These are phyloP conservation scores for Heloderma charlesbogerti DNA, from an alignment of 2,113 vertebrate genomes.

Conservation along the genomic window DNA sequence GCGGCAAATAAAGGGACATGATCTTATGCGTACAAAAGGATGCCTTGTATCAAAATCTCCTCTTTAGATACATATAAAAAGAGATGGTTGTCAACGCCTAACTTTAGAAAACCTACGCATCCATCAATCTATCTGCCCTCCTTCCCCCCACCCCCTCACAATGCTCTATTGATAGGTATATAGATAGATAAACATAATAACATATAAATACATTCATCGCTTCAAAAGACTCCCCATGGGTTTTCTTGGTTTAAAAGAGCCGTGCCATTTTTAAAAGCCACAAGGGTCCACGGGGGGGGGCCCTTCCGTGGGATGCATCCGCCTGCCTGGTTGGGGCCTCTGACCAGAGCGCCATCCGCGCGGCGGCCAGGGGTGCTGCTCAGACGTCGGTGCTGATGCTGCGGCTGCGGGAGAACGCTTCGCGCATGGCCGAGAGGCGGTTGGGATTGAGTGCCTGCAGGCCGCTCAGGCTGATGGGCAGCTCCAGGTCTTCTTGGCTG, in stretches of 20 bases:
- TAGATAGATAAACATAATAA: background rate
- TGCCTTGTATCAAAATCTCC: conserved; percentile 60
- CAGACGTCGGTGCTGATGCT: conserved; percentile 98
- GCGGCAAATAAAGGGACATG: rapidly evolving
- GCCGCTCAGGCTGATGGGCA: conserved; percentile 80
- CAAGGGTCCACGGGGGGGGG: rapidly evolving
- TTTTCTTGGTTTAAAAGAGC: background rate
- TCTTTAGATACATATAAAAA: conserved; percentile 35
- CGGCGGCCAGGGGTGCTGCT: conserved; percentile 27
- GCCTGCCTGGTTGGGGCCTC: background rate
- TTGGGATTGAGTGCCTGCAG: conserved; percentile 91
- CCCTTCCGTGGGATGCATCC: background rate
- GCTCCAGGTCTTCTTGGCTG: conserved; percentile 89
- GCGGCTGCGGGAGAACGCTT: conserved; percentile 93
- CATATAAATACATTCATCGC: conserved; percentile 28
- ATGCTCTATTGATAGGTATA: background rate
- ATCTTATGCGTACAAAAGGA: conserved; percentile 30
- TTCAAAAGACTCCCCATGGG: conserved; percentile 5
- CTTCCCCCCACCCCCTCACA: background rate
- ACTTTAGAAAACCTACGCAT: rapidly evolving
- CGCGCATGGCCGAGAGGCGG: conserved; percentile 93
- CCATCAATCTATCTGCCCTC: rapidly evolving
- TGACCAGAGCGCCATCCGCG: rapidly evolving
- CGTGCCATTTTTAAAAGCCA: background rate
- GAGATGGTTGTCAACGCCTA: rapidly evolving